Evolutionary conservation across 2,797 vertebrate species (phyloP), one percentile per base, ranked within the genome.

Genomic region (Scomberomorus guttatus): DNA sequence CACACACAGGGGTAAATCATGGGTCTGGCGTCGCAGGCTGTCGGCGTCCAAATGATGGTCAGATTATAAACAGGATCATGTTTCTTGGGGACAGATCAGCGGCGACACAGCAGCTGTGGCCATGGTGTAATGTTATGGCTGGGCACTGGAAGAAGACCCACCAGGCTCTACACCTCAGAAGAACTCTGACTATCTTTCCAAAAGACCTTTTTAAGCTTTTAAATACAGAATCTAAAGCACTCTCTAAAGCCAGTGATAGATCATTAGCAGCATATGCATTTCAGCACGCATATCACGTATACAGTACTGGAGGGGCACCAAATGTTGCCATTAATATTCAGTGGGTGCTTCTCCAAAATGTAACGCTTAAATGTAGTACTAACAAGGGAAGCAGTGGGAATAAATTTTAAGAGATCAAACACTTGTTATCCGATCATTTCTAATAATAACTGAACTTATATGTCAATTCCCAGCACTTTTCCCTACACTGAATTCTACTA

Each of bases 101-200:
- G 86, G 80, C 84, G 84, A 92, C 85, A 92, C 85, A 92, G 88
- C 72, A 93, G 91, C 83, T 93, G 82, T 87, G 90, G 79, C 84
- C 54, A 46, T 79, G 88, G 88, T 91, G 91, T 91, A 92, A 91
- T 90, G 88, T 93, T 93, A 86, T 91, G 90, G 90, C 89, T 88
- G 89, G 79, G 74, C 78, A 76, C 67, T 50, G 61, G 72, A 80
- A 76, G 81, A 79, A 78, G 80, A 82, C 39, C 54, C 57, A 79
- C 8, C 61, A 60, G 80, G 80, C 88, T 78, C 80, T 61, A 82
- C 74, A 84, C 82, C 81, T 88, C 79, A 29, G 15, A 71, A n/a
- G 27, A 59, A 50, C 77, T 80, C 57, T 9, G 63, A 69, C 61
- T 57, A 24, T 79, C 58, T 37, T 72, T 52, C 20, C 66, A 61